Evolutionary conservation across 2,888 invertebrate species (phyloP), one percentile per base, ranked within the genome.

Genomic region (Cantharis flavilabris): DNA sequence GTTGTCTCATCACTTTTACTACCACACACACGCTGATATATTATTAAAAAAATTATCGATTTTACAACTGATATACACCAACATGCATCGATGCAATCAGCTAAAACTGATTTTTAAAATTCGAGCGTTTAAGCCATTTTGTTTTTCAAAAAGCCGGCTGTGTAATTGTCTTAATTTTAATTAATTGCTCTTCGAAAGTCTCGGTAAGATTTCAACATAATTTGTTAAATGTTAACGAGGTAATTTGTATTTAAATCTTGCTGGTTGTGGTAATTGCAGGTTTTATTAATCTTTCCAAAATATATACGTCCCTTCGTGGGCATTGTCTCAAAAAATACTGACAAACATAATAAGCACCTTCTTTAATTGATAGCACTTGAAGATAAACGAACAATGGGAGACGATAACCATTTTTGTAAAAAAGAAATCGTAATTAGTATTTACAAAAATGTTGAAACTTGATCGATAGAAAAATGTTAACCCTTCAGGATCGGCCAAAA

Each of bases 361-460:
- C 80, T 80, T 82, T 84, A 84, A 83, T 84, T 85, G 85, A 85
- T 85, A 84, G 80, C 81, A 80, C 82, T 82, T 80, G 76, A 77
- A 83, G 84, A 85, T 85, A 80, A 80, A 75, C 78, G 83, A 82
- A 85, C 84, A 84, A 84, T 84, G 81, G 79, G 76, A 78, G n/a
- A 77, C 78, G 82, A 81, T 83, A 83, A 82, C 83, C 80, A 77
- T 75, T 76, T 80, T 74, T 80, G 71, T 23, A 67, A 67, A 67
- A 67, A 26, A 67, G 3, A 67, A 23, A 7, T 18, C 3, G 26
- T 67, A 67, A 67, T 23, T 23, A 67, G 16, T 67, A 13, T 23
- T 67, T 67, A 67, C 65, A 67, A 64, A 64, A 64, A 64, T 64
- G 49, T 49, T 49, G 49, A 23, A 65, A 65, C n/a, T 65, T n/a